These are phyloP conservation scores for Chrysoperla carnea DNA, from an alignment of 1,140 invertebrate species.

Conservation along the genomic window DNA sequence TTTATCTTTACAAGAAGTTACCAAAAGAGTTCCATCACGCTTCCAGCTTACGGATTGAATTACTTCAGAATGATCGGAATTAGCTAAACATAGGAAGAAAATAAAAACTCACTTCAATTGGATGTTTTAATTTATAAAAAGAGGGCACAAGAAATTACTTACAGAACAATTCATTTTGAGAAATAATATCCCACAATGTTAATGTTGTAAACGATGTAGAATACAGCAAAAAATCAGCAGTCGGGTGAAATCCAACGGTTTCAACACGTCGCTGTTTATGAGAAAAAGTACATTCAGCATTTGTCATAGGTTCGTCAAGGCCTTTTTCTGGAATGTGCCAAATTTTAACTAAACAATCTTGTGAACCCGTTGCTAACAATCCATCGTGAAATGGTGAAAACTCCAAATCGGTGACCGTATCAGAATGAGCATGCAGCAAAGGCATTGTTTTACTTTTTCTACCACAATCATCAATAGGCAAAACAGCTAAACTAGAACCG, in stretches of 20 bases:
- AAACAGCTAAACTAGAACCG: slow-evolving; percentile 70
- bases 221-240: slow-evolving; percentile 66
- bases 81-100: slow-evolving; percentile 30
- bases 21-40: slow-evolving; percentile 55
- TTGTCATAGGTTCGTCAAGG: slow-evolving; percentile 56
- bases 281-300: slow-evolving; percentile 62
- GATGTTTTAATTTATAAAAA: background rate
- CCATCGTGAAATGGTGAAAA: slow-evolving; percentile 92
- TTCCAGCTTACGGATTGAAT: slow-evolving; percentile 76
- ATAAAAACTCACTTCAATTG: slow-evolving; percentile 1
- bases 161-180: slow-evolving; percentile 66
- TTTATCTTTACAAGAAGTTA: slow-evolving; percentile 68
- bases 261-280: slow-evolving; percentile 68
- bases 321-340: slow-evolving; percentile 72
- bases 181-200: slow-evolving; percentile 72
- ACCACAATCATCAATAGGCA: slow-evolving; percentile 72
- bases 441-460: slow-evolving; percentile 74
- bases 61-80: slow-evolving; percentile 61
- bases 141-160: slow-evolving; percentile 14
- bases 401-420: slow-evolving; percentile 86
- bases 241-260: slow-evolving; percentile 71
- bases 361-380: slow-evolving; percentile 73
- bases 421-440: slow-evolving; percentile 63
- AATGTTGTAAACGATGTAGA: slow-evolving; percentile 64
- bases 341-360: slow-evolving; percentile 77